A percentile compares a stretch with the other conserved stretches of the same genome.
Evolutionary conservation across 1,140 invertebrate species (phyloP).

Genomic region (Agrilus planipennis): DNA sequence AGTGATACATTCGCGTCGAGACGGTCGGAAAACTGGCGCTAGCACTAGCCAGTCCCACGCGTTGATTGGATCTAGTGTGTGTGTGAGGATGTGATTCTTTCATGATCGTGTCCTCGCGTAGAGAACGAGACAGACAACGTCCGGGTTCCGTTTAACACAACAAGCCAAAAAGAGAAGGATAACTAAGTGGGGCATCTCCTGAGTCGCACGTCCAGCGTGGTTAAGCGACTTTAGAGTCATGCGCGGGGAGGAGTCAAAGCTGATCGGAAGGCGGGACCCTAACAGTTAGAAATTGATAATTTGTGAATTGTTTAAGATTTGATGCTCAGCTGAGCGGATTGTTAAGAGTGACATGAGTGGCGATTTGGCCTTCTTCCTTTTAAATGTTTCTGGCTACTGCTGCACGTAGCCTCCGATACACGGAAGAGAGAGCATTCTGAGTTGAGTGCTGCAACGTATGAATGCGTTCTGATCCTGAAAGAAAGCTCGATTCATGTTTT

Average conservation of each 20-base stretch:
- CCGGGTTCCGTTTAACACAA: constrained; percentile 9
- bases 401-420: too few species aligned
- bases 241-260: constrained; percentile 27
- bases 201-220: constrained; percentile 18
- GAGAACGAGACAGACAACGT: constrained; percentile 17
- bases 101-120: constrained; percentile 7
- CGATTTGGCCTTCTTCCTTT: too few species aligned
- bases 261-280: constrained; percentile 20
- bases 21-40: constrained; percentile 29
- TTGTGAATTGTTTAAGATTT: constrained; percentile 35
- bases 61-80: constrained; percentile 43
- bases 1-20: constrained; percentile 31
- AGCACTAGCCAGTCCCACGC: constrained; percentile 44
- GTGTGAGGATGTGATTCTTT: constrained; percentile 23
- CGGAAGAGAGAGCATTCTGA: too few species aligned
- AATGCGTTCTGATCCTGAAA: too few species aligned
- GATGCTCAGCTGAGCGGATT: constrained; percentile 30
- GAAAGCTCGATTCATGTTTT: too few species aligned
- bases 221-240: constrained; percentile 21
- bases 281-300: constrained; percentile 32
- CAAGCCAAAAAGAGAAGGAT: constrained; percentile 17
- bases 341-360: too few species aligned
- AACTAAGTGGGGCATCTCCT: constrained; percentile 21
- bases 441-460: too few species aligned
- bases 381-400: too few species aligned